Evolutionary conservation across 2,888 invertebrate species (phyloP).

Genomic region (Tetanocera ferruginea): DNA sequence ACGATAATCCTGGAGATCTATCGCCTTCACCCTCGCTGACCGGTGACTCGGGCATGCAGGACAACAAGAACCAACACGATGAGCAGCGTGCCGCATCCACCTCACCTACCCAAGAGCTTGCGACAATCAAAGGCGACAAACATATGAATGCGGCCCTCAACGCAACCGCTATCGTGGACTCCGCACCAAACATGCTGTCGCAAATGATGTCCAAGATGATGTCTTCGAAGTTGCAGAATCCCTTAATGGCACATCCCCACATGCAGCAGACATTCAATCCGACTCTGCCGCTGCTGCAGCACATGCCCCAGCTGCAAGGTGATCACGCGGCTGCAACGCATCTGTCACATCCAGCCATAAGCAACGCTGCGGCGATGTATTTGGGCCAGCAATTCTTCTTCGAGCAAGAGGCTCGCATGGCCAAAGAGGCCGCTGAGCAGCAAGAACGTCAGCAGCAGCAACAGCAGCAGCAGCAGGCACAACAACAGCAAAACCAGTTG

Average conservation of each 20-base stretch:
- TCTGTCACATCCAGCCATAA: constrained; percentile 76
- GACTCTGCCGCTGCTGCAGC: constrained; percentile 73
- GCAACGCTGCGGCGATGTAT: constrained; percentile 80
- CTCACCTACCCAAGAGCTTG: constrained; percentile 56
- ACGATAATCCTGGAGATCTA: constrained; percentile 61
- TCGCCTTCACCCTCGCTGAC: constrained; percentile 61
- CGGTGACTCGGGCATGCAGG: constrained; percentile 56
- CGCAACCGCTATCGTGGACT: constrained; percentile 22
- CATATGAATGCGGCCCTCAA: constrained; percentile 30
- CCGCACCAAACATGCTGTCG: constrained; percentile 72
- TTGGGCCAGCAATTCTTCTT: constrained; percentile 84
- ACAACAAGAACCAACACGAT: constrained; percentile 54
- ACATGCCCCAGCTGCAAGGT: constrained; percentile 69
- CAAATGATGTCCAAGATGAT: constrained; percentile 78
- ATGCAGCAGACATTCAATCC: constrained; percentile 76
- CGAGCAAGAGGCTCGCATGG: constrained; percentile 84
- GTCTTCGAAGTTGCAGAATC: constrained; percentile 74
- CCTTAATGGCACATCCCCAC: constrained; percentile 71
- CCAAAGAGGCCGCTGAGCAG: constrained; percentile 75
- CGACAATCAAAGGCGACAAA: constrained; percentile 49
- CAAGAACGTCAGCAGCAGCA: constrained; percentile 73
- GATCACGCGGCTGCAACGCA: constrained; percentile 60
- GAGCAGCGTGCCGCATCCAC: constrained; percentile 56
- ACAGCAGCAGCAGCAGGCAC: constrained; percentile 70
- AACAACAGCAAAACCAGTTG: constrained; percentile 70